These are phyloP conservation scores for Silurus aristotelis DNA, from an alignment of 2,797 vertebrate species.

Conservation along the genomic window DNA sequence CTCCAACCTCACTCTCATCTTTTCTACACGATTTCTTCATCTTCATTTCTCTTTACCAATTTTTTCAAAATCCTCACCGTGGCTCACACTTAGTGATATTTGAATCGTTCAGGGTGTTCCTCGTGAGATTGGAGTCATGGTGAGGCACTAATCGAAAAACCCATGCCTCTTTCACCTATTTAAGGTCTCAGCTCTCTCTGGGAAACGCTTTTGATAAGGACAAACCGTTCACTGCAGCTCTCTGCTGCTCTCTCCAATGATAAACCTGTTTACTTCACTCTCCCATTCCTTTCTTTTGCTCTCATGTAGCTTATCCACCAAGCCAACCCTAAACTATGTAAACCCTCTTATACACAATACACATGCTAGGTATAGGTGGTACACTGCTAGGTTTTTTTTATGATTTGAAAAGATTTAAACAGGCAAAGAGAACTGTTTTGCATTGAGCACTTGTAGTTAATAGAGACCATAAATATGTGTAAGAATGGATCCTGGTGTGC, in stretches of 20 bases:
- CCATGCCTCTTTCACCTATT: constrained; percentile 55
- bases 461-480: background rate
- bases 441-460: background rate
- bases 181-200: constrained; percentile 51
- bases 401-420: background rate
- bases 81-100: constrained; percentile 43
- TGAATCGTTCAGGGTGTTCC: constrained; percentile 39
- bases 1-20: constrained; percentile 2
- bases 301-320: constrained; percentile 12
- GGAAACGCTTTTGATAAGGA: constrained; percentile 56
- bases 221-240: constrained; percentile 42
- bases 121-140: constrained; percentile 51
- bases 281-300: constrained; percentile 35
- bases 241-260: constrained; percentile 41
- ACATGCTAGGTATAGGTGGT: constrained; percentile 15
- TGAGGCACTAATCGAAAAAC: constrained; percentile 60
- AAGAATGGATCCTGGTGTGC: background rate
- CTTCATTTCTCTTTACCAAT: constrained; percentile 30
- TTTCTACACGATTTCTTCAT: constrained; percentile 10
- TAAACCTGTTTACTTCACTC: constrained; percentile 57
- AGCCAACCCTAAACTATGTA: constrained; percentile 29
- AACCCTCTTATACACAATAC: constrained; percentile 22
- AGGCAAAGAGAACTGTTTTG: background rate
- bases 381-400: background rate
- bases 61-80: constrained; percentile 33